Evolutionary conservation across 2,888 invertebrate genomes (phyloP), one percentile per base, ranked within the genome.

Genomic region (Cheilosia vulpina): DNA sequence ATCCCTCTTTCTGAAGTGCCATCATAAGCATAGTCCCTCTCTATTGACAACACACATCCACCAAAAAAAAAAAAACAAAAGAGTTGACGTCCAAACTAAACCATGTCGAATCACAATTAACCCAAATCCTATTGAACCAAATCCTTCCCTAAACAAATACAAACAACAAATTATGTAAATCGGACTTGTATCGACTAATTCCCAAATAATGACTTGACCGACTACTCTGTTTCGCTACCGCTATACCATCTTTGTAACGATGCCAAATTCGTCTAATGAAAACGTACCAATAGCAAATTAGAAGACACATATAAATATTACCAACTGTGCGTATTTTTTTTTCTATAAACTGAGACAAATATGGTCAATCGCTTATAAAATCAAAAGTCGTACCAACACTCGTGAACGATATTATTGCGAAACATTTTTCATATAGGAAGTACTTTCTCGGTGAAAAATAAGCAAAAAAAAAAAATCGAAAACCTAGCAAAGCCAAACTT

Each of bases 321-420:
- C 31, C 9, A 9, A 31, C 38, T 13, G 13, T 38, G 38, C 11
- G 38, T 58, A 58, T 65, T 65, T 79, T 19, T 58, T 43, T 75
- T 17, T 50, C 50, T 66, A 24, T 50, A 52, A 52, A 17, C 52
- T n/a, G 17, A 27, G 6, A 58, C 73, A 78, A 83, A 75, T 83
- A 78, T 78, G 79, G 83, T 65, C 78, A 73, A 63, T 62, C 73
- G 73, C 62, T 83, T 83, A 83, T 83, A 83, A 83, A 78, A 75
- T 47, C 83, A 73, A 73, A 69, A 73, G 50, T 50, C 78, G 78
- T 83, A 63, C 62, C 19, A 2, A 38, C 78, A 45, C 55, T 60
- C 15, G 45, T 47, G 47, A 57, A 63, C 57, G 50, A 66, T 38
- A 38, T 72, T 71, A 72, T 77, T 76, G 76, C 66, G 55, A 82